Percentiles rank a stretch among this genome's conserved stretches.
phyloP scores from a whole-genome alignment of 2,797 vertebrate genomes.

The Tachyglossus aculeatus region DNA sequence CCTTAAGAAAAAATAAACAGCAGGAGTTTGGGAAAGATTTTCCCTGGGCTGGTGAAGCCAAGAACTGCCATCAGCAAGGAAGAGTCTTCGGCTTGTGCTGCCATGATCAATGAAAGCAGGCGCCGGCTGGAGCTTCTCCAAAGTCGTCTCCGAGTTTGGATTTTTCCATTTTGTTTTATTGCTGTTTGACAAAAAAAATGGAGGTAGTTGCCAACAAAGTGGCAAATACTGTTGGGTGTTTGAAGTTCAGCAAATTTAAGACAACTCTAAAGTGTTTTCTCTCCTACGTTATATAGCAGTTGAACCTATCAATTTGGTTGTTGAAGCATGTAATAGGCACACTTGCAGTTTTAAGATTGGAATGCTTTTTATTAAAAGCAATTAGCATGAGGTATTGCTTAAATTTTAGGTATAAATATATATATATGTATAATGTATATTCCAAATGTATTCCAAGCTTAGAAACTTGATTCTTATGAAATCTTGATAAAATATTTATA shows the following conservation, averaged over 20 bases:
- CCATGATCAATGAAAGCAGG: conserved; percentile 58
- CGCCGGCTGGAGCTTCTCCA: conserved; percentile 55
- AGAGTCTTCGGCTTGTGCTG: conserved; percentile 71
- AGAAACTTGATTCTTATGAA: conserved; percentile 77
- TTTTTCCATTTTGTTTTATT: conserved; percentile 66
- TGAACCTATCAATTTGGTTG: conserved; percentile 66
- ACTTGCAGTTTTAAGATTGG: conserved; percentile 69
- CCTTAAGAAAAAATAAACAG: conserved; percentile 83
- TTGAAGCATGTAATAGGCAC: conserved; percentile 73
- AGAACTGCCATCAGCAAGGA: conserved; percentile 54
- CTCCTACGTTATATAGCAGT: conserved; percentile 56
- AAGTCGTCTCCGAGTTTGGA: conserved; percentile 64
- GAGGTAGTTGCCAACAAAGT: conserved; percentile 82
- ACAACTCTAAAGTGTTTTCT: conserved; percentile 69
- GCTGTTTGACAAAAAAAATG: conserved; percentile 60
- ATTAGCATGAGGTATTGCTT: conserved; percentile 79
- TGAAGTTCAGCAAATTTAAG: conserved; percentile 67
- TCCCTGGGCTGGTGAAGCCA: conserved; percentile 59
- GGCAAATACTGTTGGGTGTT: conserved; percentile 78
- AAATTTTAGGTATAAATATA: conserved; percentile 78
- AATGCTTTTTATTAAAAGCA: conserved; percentile 80
- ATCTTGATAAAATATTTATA: conserved; percentile 81
- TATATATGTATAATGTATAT: conserved; percentile 82
- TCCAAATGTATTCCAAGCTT: conserved; percentile 79
- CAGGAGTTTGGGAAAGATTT: conserved; percentile 55